A percentile compares a stretch with the other conserved stretches of the same genome.
These are phyloP conservation scores for Fissipunctia ypsillon DNA, from an alignment of 2,888 invertebrate species.

Conservation along the genomic window DNA sequence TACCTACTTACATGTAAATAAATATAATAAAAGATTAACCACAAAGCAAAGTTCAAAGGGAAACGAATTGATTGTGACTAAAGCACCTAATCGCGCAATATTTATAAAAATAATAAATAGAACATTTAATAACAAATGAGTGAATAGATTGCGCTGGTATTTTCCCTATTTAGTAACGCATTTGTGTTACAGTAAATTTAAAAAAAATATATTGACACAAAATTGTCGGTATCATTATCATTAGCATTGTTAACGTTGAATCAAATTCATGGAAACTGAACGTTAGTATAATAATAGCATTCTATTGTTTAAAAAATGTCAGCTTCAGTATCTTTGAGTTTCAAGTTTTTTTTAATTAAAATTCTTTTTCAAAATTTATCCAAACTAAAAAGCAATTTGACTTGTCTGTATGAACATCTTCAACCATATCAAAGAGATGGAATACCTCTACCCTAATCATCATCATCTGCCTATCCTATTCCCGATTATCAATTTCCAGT, in stretches of 20 bases:
- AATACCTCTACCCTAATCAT: background rate
- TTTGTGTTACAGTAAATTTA: constrained; percentile 4
- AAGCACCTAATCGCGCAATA: constrained; percentile 7
- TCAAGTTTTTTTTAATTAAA: background rate
- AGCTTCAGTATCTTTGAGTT: background rate
- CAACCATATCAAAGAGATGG: background rate
- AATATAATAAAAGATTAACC: constrained; percentile 16
- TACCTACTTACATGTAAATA: too few relatives aligned
- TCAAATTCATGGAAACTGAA: background rate
- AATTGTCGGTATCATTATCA: background rate
- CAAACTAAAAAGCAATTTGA: background rate
- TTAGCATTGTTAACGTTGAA: background rate
- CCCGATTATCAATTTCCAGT: background rate
- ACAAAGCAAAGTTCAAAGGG: constrained; percentile 50
- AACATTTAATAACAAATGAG: background rate
- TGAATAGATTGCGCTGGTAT: background rate
- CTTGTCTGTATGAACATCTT: background rate
- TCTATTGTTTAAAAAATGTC: background rate
- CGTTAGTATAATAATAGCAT: background rate
- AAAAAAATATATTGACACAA: constrained; percentile 16
- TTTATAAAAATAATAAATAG: constrained; percentile 28
- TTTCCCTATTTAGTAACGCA: constrained; percentile 15
- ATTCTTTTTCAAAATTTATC: background rate
- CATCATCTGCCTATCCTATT: background rate
- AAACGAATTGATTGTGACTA: constrained; percentile 22